phyloP scores from a whole-genome alignment of 2,797 vertebrate species.

The Gadopsis bispinosus region DNA sequence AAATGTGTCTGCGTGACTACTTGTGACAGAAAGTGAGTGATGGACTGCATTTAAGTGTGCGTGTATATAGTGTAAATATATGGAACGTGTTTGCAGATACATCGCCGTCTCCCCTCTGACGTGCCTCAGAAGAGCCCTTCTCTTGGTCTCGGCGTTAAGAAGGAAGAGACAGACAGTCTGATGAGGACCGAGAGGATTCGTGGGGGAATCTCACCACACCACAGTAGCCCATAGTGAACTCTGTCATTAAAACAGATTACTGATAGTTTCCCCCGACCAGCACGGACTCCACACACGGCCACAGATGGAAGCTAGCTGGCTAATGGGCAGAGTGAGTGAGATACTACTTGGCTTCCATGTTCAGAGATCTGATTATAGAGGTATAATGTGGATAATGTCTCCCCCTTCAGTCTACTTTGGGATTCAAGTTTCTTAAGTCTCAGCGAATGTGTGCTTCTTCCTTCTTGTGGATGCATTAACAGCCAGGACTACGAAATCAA shows the following conservation, averaged over 20 bases:
- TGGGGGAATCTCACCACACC: slow-evolving; percentile 58
- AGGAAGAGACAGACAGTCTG: slow-evolving; percentile 75
- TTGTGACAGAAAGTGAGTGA: slow-evolving; percentile 18
- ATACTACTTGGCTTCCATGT: slow-evolving; percentile 35
- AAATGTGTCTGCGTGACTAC: slow-evolving; percentile 17
- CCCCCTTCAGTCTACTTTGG: slow-evolving; percentile 79
- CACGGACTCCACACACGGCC: slow-evolving; percentile 46
- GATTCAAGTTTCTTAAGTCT: slow-evolving; percentile 13
- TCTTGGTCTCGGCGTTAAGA: slow-evolving; percentile 35
- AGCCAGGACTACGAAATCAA: slow-evolving; percentile 31
- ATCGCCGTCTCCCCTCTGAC: slow-evolving; percentile 43
- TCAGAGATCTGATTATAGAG: neutral
- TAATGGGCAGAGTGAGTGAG: slow-evolving; percentile 25
- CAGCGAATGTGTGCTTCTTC: neutral
- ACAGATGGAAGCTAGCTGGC: slow-evolving; percentile 55
- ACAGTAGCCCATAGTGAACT: slow-evolving; percentile 62
- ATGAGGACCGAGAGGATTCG: slow-evolving; percentile 30
- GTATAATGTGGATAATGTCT: slow-evolving; percentile 73
- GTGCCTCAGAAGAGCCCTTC: slow-evolving; percentile 28
- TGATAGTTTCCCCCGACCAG: slow-evolving; percentile 50
- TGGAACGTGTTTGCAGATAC: slow-evolving; percentile 26
- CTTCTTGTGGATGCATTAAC: slow-evolving; percentile 30
- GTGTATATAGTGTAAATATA: slow-evolving; percentile 4
- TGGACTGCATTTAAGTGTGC: neutral
- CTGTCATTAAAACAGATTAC: slow-evolving; percentile 76